Evolutionary conservation across 2,888 invertebrate genomes (phyloP), one percentile per base, ranked within the genome.

Genomic region (Polyommatus icarus): DNA sequence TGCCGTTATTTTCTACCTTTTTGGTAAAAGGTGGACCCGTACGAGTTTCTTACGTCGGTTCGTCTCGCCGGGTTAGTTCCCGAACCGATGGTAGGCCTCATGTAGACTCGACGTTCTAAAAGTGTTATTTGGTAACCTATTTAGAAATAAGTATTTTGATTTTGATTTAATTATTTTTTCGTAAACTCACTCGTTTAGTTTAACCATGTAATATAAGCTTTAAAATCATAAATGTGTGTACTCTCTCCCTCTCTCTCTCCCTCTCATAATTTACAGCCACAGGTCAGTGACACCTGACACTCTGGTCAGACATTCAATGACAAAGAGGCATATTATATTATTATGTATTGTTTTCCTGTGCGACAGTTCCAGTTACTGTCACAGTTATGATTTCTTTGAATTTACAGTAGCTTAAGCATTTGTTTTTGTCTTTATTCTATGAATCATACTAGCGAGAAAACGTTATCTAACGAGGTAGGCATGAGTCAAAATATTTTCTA

Each of bases 321-420:
- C 59, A 20, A 61, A 61, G 3, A 61, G 24, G 3, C 24, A 61
- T 61, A 20, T n/a, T n/a, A 54, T 54, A 54, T 54, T 54, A 54
- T 54, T 54, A 54, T 54, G 54, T 59, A 61, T 61, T 61, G 24
- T 61, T 61, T 61, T 24, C 24, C 61, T 61, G 61, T 24, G 61
- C 24, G 61, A 61, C 61, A 24, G 24, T 20, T 61, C 24, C 61
- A 61, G 61, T 24, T 61, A 61, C 61, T 50, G 50, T 8, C 12
- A 20, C 59, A 12, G 24, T 61, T 61, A 61, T 24, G 24, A 61
- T 61, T 61, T 61, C 61, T 61, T 61, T 24, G 61, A 61, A 61
- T 61, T 24, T n/a, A 61, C 24, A 24, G 20, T 24, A 61, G 61
- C 61, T 61, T 20, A 61, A 3, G 12, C 24, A 24, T 24, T 61